phyloP scores from a whole-genome alignment of 2,797 vertebrate genomes.

The Vireo griseus region DNA sequence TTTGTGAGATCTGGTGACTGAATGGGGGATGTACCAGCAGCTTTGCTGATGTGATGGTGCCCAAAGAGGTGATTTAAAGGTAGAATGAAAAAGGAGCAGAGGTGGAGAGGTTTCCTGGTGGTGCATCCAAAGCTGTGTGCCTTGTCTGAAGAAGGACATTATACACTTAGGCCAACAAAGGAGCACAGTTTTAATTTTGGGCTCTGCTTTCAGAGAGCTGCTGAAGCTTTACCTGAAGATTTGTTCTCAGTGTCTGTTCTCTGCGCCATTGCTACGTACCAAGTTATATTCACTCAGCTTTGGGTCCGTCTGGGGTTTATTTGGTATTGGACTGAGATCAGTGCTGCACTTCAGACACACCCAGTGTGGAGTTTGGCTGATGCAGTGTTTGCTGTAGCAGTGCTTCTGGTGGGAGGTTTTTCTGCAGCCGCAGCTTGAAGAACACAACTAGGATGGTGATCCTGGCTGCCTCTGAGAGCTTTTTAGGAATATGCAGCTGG shows the following conservation, averaged over 20 bases:
- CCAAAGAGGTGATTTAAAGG: neutral
- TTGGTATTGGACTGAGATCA: neutral
- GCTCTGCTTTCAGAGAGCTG: neutral
- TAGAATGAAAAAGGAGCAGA: neutral
- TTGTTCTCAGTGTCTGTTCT: neutral
- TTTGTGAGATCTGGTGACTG: neutral
- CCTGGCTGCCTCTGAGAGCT: neutral
- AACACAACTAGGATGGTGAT: neutral
- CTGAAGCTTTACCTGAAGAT: neutral
- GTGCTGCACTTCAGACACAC: neutral
- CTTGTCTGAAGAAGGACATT: neutral
- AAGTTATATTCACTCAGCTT: accelerated
- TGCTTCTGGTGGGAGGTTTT: neutral
- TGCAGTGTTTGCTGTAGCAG: neutral
- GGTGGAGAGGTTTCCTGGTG: neutral
- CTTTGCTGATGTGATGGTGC: neutral
- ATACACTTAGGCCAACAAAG: accelerated
- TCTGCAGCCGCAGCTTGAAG: neutral
- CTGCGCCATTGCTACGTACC: accelerated
- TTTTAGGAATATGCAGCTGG: accelerated
- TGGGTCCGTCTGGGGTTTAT: neutral
- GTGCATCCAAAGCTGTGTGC: neutral
- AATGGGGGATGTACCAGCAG: neutral
- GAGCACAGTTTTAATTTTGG: neutral
- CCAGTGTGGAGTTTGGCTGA: neutral